Evolutionary conservation across 2,797 vertebrate species (phyloP).

Genomic region (Rhinophrynus dorsalis): DNA sequence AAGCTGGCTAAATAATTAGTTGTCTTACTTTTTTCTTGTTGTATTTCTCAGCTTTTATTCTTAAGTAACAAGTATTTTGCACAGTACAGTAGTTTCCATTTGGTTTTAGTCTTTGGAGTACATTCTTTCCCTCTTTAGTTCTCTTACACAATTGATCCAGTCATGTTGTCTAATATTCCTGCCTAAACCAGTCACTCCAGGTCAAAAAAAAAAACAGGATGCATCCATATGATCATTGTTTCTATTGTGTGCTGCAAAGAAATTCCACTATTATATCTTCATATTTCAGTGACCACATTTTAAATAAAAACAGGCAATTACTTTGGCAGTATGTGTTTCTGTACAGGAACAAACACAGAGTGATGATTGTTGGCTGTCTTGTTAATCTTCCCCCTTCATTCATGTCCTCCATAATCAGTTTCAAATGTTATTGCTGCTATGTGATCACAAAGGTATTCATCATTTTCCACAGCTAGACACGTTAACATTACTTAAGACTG

Average conservation of each 20-base stretch:
- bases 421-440: constrained; percentile 1
- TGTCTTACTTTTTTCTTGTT: no score
- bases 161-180: not conserved
- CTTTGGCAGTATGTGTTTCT: not conserved
- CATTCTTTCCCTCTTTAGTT: constrained; percentile 1
- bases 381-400: not conserved
- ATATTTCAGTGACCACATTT: constrained; percentile 35
- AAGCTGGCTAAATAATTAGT: no score
- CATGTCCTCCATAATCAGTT: not conserved
- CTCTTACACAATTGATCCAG: constrained; percentile 4
- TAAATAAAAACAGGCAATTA: constrained; percentile 17
- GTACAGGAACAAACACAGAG: not conserved
- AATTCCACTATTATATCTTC: constrained; percentile 6
- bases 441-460: not conserved
- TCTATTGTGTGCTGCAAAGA: not conserved
- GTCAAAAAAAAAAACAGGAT: constrained; percentile 16
- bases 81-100: not conserved
- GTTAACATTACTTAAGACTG: not conserved
- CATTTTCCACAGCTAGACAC: not conserved
- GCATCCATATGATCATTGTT: constrained; percentile 5
- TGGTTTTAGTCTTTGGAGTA: not conserved
- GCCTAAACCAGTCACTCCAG: not conserved
- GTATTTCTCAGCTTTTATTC: no score
- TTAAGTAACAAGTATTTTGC: no score
- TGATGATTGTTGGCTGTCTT: not conserved